Evolutionary conservation across 2,113 vertebrate genomes (phyloP), one percentile per base, ranked within the genome.

Genomic region (Pterophyllum scalare): DNA sequence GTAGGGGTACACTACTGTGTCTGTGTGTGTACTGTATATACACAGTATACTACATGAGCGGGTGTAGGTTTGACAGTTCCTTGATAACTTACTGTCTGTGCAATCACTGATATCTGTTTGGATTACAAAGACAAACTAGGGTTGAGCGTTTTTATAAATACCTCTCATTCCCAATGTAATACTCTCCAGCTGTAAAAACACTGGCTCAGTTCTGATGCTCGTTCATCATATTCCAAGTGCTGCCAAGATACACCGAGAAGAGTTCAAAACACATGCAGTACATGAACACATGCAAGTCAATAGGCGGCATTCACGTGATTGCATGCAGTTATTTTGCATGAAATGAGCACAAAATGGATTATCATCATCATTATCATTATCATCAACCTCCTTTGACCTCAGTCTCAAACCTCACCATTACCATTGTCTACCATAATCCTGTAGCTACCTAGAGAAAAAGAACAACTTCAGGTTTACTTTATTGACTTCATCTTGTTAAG

Each of bases 161-260:
- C 76, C 59, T 62, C 81, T 88, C 91, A 80, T 92, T 93, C 87
- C 84, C 79, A 17, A 78, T 85, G 70, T 43, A 89, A 82, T 82
- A 33, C 52, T 26, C 58, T 79, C 87, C 91, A 94, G 93, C 92
- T 94, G 93, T 84, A 92, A 83, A 83, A 94, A 92, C 90, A 92
- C 38, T 7, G 58, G 65, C 86, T 87, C 61, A 35, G 46, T 82
- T 54, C 77, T 75, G 28, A 85, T 54, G 17, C 82, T 91, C 80
- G 65, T 92, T 91, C 61, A 90, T 94, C 78, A 83, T 20, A 1
- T 40, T 67, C 57, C n/a, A 57, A 65, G 49, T 20, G 75, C 85
- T 79, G 89, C 91, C 94, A 92, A 87, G 22, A 87, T 13, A 87
- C 80, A 94, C 84, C 88, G 38, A 67, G 22, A 59, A 54, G 35